These are phyloP conservation scores for Ellobius talpinus DNA, from an alignment of 2,113 vertebrate genomes.

Conservation along the genomic window DNA sequence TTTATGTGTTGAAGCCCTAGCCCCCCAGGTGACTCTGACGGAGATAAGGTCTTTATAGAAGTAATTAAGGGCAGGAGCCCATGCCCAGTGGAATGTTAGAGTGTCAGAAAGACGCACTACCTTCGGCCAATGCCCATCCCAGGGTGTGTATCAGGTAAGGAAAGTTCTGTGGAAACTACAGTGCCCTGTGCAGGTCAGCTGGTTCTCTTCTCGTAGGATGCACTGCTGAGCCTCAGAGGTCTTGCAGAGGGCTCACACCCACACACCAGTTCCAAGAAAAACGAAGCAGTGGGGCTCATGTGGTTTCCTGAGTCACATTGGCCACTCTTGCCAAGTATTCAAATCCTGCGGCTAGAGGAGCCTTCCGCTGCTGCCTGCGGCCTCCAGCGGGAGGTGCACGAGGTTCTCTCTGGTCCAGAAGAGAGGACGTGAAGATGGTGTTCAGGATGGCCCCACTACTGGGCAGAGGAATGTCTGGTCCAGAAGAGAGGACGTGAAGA, in stretches of 20 bases:
- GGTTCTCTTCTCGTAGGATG: not conserved
- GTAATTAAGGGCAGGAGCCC: not conserved
- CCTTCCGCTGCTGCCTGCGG: not conserved
- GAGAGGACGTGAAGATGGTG: not conserved
- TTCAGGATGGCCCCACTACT: not conserved
- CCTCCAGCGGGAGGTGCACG: not conserved
- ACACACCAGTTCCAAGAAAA: not conserved
- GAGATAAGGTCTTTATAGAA: not conserved
- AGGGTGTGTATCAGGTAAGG: not conserved
- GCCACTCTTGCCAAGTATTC: slow-evolving; percentile 34
- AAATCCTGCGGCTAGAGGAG: not conserved
- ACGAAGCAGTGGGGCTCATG: not conserved
- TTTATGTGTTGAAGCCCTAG: not conserved
- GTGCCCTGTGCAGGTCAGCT: not conserved
- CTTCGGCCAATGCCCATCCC: not conserved
- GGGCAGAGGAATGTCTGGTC: no score
- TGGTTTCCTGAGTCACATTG: slow-evolving; percentile 1
- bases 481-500: not conserved
- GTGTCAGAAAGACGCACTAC: not conserved
- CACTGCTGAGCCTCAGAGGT: not conserved
- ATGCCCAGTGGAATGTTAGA: not conserved
- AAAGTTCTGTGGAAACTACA: not conserved
- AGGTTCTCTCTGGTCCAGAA: not conserved
- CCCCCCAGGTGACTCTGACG: not conserved
- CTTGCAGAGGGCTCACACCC: not conserved